Base-by-base conservation (phyloP, 2,797 vertebrate genomes). In the Anguilla pacifica region DNA sequence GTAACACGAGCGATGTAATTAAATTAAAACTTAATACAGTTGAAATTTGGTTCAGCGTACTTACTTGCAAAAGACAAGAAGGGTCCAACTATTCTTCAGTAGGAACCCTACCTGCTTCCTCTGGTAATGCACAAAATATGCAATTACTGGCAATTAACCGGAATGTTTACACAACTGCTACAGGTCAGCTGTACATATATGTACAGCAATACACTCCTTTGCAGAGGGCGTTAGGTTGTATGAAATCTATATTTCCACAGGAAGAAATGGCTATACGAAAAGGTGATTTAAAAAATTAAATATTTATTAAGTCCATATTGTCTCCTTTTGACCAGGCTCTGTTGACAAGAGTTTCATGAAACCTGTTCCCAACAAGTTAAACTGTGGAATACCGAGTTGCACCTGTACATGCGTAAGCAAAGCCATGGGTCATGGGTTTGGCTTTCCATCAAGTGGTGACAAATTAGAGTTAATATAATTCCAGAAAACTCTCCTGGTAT, bases 11-110 rank as follows among this genome's bases (percentile, higher is more conserved):
- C 77, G 49, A 81, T n/a, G 22, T 81, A 46, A 81, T 81, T 81
- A 49, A 81, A 81, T 81, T 49, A 81, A 81, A 81, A 81, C 77
- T 51, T 81, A 81, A 81, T 81, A 81, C 77, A 81, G 19, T 11
- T 49, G 77, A 81, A 81, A 51, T 46, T 49, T 5, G 39, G 6
- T 1, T 4, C 3, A n/a, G 49, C 10, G 77, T 81, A 81, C 77
- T 81, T 19, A 81, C 43, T 81, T 81, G 43, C 17, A 81, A 81
- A 81, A 81, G 43, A 77, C 7, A 81, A 46, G 31, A 46, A 46
- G 4, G 9, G 43, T 46, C 22, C 77, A 81, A 49, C 25, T 81
- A 19, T 81, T 31, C 77, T 81, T 81, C 43, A 81, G 43, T 43
- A n/a, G 43, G 43, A 81, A 49, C 43, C 43, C 43, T 25, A 51